Percentiles rank a stretch among this genome's conserved stretches.
phyloP scores from a whole-genome alignment of 1,140 invertebrate genomes.

The Bombus pascuorum region DNA sequence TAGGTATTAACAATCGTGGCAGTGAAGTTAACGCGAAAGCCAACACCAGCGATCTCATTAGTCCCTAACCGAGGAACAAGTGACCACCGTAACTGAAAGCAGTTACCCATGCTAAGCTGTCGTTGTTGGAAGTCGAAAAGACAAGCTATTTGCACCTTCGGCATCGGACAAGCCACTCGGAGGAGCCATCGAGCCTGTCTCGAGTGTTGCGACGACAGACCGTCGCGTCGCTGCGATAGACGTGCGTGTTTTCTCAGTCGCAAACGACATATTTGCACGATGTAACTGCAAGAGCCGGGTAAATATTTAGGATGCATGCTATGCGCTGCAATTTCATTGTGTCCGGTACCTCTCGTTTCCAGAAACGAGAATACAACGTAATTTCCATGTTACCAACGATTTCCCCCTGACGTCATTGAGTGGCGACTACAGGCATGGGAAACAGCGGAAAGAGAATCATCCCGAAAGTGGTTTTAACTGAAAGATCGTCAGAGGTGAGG shows the following conservation, averaged over 20 bases:
- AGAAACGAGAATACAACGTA: slow-evolving; percentile 58
- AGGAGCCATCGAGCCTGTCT: slow-evolving; percentile 38
- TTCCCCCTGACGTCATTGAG: slow-evolving; percentile 43
- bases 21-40: neutral
- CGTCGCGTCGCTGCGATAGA: slow-evolving; percentile 28
- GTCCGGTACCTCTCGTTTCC: slow-evolving; percentile 6
- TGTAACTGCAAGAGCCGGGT: slow-evolving; percentile 63
- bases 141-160: slow-evolving; percentile 19
- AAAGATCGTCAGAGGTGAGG: slow-evolving; percentile 14
- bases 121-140: neutral
- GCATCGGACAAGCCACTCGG: neutral
- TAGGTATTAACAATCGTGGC: neutral
- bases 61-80: slow-evolving; percentile 1
- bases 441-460: neutral
- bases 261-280: slow-evolving; percentile 66
- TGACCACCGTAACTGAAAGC: neutral
- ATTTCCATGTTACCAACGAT: slow-evolving; percentile 59
- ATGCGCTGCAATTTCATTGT: slow-evolving; percentile 60
- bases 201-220: slow-evolving; percentile 36
- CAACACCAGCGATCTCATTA: slow-evolving; percentile 8
- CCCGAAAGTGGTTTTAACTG: slow-evolving; percentile 37
- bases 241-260: slow-evolving; percentile 62
- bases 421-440: neutral
- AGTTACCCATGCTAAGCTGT: neutral
- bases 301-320: slow-evolving; percentile 69